Evolutionary conservation across 2,113 vertebrate species (phyloP), one percentile per base, ranked within the genome.

Genomic region (Hyla sarda): DNA sequence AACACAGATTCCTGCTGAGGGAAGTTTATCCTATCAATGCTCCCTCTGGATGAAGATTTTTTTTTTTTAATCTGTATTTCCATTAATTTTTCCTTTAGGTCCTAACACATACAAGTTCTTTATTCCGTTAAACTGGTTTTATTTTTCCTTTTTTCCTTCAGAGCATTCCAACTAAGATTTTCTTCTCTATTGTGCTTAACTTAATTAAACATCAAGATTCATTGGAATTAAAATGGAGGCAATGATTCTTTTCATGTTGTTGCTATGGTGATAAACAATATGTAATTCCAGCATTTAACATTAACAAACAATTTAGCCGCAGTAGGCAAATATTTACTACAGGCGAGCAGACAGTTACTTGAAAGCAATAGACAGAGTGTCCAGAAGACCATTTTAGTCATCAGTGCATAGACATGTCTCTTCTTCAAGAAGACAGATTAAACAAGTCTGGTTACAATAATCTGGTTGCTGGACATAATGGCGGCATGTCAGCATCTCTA

Each of bases 271-370:
- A 87, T 87, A 82, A 80, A 87, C 85, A 87, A 80, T 79, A 71
- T 80, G 50, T 87, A 74, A 73, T 87, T 81, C 54, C 77, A 62
- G 37, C 65, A 73, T 73, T 87, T 73, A 82, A 81, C 85, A 87
- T 87, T 87, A 82, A 87, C 78, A 86, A 86, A 86, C 84, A 74
- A 82, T 87, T 87, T 82, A 81, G 78, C 78, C 85, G 37, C 85
- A 74, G 78, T 74, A 87, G 77, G 85, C 85, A 87, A 87, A 87
- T 87, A 87, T 87, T 87, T 87, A 87, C 85, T 87, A 37, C 50
- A 87, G 54, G 45, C 67, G 72, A 73, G 52, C 78, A 85, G 73
- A 85, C 74, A 58, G 60, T 87, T 87, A 47, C 67, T 86, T 87
- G 78, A 87, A 87, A 82, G 77, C 85, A 47, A 73, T 72, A 86